Evolutionary conservation across 2,888 invertebrate species (phyloP).

Genomic region (Norana najaformis): DNA sequence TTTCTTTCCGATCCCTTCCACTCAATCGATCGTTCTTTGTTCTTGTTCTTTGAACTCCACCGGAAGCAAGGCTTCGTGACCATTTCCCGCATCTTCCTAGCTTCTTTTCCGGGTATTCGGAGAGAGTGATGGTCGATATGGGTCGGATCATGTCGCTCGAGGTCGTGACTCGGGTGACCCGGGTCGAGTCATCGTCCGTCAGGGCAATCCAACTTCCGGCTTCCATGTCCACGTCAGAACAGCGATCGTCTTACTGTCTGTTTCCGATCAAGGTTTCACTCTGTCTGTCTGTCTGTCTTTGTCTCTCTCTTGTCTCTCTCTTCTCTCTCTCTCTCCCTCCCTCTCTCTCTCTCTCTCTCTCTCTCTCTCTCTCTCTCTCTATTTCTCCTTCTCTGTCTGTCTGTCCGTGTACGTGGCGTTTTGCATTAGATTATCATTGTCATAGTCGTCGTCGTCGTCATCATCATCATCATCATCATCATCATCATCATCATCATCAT

Average conservation of each 20-base stretch:
- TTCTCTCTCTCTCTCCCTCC: too few species aligned
- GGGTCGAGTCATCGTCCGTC: background rate
- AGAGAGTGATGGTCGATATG: background rate
- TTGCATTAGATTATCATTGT: background rate
- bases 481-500: too few species aligned
- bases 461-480: too few species aligned
- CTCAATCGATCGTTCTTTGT: constrained; percentile 19
- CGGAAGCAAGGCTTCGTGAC: background rate
- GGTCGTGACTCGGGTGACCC: background rate
- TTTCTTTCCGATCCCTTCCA: too few species aligned
- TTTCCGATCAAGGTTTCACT: background rate
- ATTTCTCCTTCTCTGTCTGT: background rate
- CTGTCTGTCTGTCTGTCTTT: background rate
- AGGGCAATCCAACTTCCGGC: background rate
- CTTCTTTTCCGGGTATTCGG: background rate
- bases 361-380: too few species aligned
- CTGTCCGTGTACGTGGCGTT: background rate
- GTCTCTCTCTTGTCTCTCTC: background rate
- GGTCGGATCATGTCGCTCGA: constrained; percentile 13
- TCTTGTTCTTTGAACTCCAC: constrained; percentile 15
- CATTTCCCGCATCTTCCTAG: background rate
- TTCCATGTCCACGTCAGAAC: background rate
- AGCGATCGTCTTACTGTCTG: background rate
- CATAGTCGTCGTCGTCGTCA: too few species aligned
- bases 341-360: background rate